Percentiles rank a stretch among this genome's conserved stretches.
These are phyloP conservation scores for Teleopsis dalmanni DNA, from an alignment of 1,140 invertebrate genomes.

Conservation along the genomic window DNA sequence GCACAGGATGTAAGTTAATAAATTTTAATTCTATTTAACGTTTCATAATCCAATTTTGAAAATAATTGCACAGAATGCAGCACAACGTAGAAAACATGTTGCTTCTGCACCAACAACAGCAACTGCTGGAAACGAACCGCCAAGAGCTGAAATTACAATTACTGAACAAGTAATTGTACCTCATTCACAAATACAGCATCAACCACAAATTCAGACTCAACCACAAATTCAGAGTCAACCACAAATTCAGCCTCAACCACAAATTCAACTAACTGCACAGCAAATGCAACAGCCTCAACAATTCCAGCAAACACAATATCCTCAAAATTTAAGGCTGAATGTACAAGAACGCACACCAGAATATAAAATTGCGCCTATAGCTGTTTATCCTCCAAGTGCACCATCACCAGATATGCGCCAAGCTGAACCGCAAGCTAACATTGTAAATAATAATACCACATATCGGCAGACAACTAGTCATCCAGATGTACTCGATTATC, in stretches of 20 bases:
- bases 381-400: not conserved
- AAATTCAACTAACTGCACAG: too few relatives aligned
- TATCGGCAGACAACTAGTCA: conserved; percentile 35
- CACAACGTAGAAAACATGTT: not conserved
- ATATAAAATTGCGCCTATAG: not conserved
- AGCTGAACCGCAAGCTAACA: conserved; percentile 14
- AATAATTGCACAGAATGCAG: not conserved
- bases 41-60: not conserved
- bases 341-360: too few relatives aligned
- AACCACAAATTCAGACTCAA: too few relatives aligned
- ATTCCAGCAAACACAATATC: not conserved
- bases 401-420: not conserved
- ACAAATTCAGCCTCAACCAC: too few relatives aligned
- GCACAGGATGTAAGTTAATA: conserved; percentile 9
- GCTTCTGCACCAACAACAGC: not conserved
- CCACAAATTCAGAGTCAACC: too few relatives aligned
- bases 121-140: not conserved
- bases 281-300: not conserved
- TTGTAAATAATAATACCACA: conserved; percentile 8
- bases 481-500: conserved; percentile 38
- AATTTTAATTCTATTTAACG: too few relatives aligned
- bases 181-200: too few relatives aligned
- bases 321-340: not conserved
- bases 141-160: too few relatives aligned
- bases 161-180: too few relatives aligned